A percentile compares a stretch with the other conserved stretches of the same genome.
phyloP scores from a whole-genome alignment of 2,113 vertebrate species.

The Centropristis striata region DNA sequence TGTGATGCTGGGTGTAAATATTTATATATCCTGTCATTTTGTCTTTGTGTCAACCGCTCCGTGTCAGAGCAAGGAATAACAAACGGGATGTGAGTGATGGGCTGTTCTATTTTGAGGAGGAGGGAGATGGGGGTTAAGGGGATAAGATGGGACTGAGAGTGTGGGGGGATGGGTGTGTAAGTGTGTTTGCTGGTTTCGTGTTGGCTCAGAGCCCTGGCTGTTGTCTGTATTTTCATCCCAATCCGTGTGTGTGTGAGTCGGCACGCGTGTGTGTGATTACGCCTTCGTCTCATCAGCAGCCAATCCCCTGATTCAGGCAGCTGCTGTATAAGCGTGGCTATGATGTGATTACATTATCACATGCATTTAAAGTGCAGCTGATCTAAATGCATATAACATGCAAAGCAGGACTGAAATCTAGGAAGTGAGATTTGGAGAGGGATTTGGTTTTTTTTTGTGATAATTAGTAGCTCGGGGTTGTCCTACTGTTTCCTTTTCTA shows the following conservation, averaged over 20 bases:
- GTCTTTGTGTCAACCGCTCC: constrained; percentile 67
- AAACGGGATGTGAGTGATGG: constrained; percentile 63
- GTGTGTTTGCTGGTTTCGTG: constrained; percentile 25
- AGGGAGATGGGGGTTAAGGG: constrained; percentile 65
- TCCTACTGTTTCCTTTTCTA: constrained; percentile 34
- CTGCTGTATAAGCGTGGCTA: constrained; percentile 42
- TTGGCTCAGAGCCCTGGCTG: constrained; percentile 58
- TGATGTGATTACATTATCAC: constrained; percentile 70
- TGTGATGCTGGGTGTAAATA: constrained; percentile 76
- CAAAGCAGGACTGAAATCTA: constrained; percentile 33
- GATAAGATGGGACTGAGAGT: constrained; percentile 50
- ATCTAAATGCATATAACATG: constrained; percentile 36
- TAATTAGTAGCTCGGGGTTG: constrained; percentile 25
- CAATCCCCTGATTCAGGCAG: constrained; percentile 57
- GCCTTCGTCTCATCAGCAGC: constrained; percentile 54
- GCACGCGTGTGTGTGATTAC: constrained; percentile 25
- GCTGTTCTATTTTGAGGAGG: constrained; percentile 71
- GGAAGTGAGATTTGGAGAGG: constrained; percentile 2
- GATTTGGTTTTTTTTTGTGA: constrained; percentile 1
- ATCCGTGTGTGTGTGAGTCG: constrained; percentile 30
- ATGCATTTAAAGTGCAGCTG: constrained; percentile 53
- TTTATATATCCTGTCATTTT: constrained; percentile 78
- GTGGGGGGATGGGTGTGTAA: background rate
- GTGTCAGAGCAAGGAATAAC: constrained; percentile 68
- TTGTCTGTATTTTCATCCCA: constrained; percentile 39